Conservation (phyloP, 1,140 invertebrate genomes). For the Hypothenemus hampei region DNA sequence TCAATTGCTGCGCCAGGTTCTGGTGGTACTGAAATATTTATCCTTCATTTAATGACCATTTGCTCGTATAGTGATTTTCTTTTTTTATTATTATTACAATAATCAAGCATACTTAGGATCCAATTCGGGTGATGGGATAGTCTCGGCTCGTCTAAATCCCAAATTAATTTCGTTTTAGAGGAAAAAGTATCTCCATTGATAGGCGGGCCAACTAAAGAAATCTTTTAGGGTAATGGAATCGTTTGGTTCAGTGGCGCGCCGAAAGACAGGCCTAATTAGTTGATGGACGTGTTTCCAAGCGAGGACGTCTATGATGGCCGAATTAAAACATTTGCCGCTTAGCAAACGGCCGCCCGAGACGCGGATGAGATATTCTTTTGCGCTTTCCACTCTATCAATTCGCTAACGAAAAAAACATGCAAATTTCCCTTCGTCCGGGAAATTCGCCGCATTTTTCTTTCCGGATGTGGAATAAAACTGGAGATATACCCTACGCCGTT, state of each 20-base stretch:
- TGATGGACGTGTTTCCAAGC: background rate
- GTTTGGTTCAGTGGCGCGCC: constrained; percentile 3
- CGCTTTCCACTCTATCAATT: constrained; percentile 21
- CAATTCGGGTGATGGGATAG: no score
- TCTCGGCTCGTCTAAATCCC: constrained; percentile 17
- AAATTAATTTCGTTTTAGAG: constrained; percentile 25
- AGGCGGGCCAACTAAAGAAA: constrained; percentile 18
- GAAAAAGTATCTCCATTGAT: constrained; percentile 22
- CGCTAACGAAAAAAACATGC: constrained; percentile 25
- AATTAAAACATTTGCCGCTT: constrained; percentile 27
- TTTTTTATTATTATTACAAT: no score
- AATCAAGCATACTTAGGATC: no score
- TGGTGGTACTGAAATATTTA: no score
- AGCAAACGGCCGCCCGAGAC: background rate
- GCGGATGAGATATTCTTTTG: no score
- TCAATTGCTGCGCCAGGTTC: no score
- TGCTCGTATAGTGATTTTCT: no score
- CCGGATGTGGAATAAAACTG: constrained; percentile 12
- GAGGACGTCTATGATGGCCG: background rate
- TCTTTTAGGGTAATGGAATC: constrained; percentile 26
- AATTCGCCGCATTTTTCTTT: constrained; percentile 25
- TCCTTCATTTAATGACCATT: no score
- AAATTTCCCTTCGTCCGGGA: constrained; percentile 25
- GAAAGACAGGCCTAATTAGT: background rate
- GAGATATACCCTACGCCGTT: no score